These are phyloP conservation scores for Trogon melanurus DNA, from an alignment of 2,113 vertebrate genomes.

Conservation along the genomic window DNA sequence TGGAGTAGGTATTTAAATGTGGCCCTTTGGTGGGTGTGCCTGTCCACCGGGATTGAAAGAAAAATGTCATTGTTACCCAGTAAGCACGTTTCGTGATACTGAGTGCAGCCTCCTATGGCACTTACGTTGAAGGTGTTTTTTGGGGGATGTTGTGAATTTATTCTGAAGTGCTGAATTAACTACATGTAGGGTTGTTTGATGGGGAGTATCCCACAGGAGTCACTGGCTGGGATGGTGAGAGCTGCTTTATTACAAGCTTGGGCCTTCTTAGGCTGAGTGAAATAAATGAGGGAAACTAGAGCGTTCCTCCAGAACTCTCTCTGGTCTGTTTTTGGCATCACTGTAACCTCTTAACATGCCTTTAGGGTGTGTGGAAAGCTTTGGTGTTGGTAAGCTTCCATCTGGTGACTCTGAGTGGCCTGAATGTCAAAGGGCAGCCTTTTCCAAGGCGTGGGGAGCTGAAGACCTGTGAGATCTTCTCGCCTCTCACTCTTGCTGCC, in stretches of 20 bases:
- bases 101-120: not conserved
- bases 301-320: not conserved
- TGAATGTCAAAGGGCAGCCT: not conserved
- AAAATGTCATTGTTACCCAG: not conserved
- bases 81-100: not conserved
- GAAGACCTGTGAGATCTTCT: not conserved
- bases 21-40: not conserved
- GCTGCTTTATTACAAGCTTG: not conserved
- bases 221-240: not conserved
- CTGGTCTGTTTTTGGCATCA: not conserved
- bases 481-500: not conserved
- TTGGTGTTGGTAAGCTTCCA: not conserved
- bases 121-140: not conserved
- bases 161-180: not conserved
- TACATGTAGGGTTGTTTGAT: fast-evolving
- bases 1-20: not conserved
- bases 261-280: not conserved
- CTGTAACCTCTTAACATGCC: not conserved
- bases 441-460: not conserved
- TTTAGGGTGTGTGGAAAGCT: not conserved
- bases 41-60: no score
- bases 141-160: not conserved
- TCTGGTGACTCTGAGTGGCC: not conserved
- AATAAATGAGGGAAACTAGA: not conserved
- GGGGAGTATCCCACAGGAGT: not conserved